A percentile compares a stretch with the other conserved stretches of the same genome.
Conservation (phyloP, 1,140 invertebrate species). For the Drosophila orosa region DNA sequence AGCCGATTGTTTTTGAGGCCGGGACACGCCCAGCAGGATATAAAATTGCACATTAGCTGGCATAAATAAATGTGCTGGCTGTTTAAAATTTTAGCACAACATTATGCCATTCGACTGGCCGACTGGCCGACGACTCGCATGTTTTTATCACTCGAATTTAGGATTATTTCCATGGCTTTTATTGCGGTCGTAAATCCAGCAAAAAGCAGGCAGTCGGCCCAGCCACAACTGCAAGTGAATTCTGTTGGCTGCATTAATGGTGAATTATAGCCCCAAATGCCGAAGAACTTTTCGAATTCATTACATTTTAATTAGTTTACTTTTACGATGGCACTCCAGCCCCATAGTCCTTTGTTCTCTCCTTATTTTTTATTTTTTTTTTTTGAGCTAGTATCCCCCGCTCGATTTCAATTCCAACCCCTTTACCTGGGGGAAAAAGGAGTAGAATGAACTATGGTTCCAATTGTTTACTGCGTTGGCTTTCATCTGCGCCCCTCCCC, state of each 20-base stretch:
- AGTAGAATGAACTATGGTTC: conserved; percentile 51
- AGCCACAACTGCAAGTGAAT: conserved; percentile 59
- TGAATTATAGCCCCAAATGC: conserved; percentile 70
- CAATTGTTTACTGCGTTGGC: conserved; percentile 54
- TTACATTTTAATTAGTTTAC: conserved; percentile 80
- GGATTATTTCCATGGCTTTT: conserved; percentile 74
- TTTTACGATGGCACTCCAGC: conserved; percentile 45
- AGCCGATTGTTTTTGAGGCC: conserved; percentile 43
- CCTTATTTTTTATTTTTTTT: neutral
- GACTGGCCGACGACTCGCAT: conserved; percentile 23
- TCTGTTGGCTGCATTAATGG: conserved; percentile 64
- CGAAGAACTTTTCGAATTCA: conserved; percentile 60
- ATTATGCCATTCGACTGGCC: conserved; percentile 26
- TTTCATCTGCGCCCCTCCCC: conserved; percentile 16
- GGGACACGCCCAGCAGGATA: conserved; percentile 31
- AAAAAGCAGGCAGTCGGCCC: conserved; percentile 23
- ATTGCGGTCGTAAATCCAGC: conserved; percentile 68
- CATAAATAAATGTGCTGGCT: conserved; percentile 51
- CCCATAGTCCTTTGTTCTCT: conserved; percentile 33
- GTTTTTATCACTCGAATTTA: conserved; percentile 74
- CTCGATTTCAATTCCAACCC: conserved; percentile 39
- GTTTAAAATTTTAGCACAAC: conserved; percentile 52
- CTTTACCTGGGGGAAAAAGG: conserved; percentile 31
- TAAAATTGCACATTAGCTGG: conserved; percentile 28
- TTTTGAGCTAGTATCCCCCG: conserved; percentile 1